Base-by-base conservation (phyloP, 2,113 vertebrate genomes). In the Leptobrachium leishanense region DNA sequence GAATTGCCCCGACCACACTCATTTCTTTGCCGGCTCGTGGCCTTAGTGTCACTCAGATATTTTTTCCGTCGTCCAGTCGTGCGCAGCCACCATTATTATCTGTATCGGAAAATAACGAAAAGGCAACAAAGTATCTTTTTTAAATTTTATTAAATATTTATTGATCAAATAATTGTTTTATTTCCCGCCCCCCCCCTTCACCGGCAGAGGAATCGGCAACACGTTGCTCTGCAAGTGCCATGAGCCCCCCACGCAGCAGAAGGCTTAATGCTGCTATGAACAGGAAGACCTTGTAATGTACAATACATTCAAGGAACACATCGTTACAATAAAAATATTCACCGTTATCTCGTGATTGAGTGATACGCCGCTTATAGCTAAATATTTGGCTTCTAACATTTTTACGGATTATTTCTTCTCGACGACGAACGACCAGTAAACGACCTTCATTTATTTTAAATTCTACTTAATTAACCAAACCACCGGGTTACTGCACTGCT, bases 291-390 rank as follows among this genome's bases (percentile, higher is more conserved):
- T 84, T 77, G 77, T 86, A 76, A 85, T 87, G 41, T 68, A 81
- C 85, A 77, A 82, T 88, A 88, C 85, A 86, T 84, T 88, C 79
- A 86, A 82, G 85, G 85, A 86, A 89, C 79, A 82, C 57, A 83
- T 86, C 81, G 89, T 89, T 85, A 88, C 90, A 91, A 90, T 87
- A 87, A 82, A 86, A 83, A 84, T 72, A 2, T 59, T 59, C 10
- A 59, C 9, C 10, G 13, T 59, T 59, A 12, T 59, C 55, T 59
- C 13, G 13, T 31, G 20, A 31, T 31, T 31, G 55, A 59, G 13
- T 15, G 55, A 59, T 59, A 59, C 3, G 1, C 13, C 5, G 13
- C 46, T 43, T 79, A 68, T 59, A 65, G 20, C 43, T 15, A 74
- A 74, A 67, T 20, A 39, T 79, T 57, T 65, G 59, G 62, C 66